phyloP scores from a whole-genome alignment of 2,113 vertebrate species.

The Channa maculata region DNA sequence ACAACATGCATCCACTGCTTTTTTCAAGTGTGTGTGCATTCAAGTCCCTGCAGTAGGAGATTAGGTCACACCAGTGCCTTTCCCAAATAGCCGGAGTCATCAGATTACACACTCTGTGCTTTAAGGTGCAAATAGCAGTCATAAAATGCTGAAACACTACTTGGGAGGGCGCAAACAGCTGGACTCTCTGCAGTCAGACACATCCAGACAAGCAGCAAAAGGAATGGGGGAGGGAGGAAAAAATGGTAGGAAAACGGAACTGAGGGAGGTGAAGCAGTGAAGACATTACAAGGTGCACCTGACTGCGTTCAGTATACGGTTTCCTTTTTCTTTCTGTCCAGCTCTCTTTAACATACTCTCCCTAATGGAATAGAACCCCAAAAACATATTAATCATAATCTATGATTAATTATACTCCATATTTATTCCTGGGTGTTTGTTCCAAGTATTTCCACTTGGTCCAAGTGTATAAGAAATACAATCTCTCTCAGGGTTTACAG shows the following conservation, averaged over 20 bases:
- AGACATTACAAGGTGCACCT: conserved; percentile 73
- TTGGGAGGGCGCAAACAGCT: conserved; percentile 83
- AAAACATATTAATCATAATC: neutral
- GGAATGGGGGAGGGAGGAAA: conserved; percentile 45
- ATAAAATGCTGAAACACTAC: conserved; percentile 83
- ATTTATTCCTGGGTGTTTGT: neutral
- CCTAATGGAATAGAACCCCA: neutral
- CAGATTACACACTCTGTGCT: conserved; percentile 80
- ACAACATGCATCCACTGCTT: conserved; percentile 20
- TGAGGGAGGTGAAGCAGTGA: conserved; percentile 34
- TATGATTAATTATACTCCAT: neutral
- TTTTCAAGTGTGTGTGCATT: conserved; percentile 15
- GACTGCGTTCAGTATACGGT: conserved; percentile 42
- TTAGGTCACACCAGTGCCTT: conserved; percentile 72
- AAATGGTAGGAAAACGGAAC: conserved; percentile 67
- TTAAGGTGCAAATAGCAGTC: conserved; percentile 84
- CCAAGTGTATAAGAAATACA: neutral
- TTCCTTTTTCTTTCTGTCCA: conserved; percentile 19
- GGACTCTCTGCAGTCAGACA: conserved; percentile 75
- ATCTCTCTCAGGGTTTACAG: neutral
- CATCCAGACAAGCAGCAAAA: conserved; percentile 78
- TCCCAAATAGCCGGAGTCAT: conserved; percentile 80
- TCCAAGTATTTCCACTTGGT: neutral
- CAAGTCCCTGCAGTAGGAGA: conserved; percentile 56
- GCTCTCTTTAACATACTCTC: conserved; percentile 5